Base-by-base conservation (phyloP, 2,113 vertebrate species). In the Silurus glanis region DNA sequence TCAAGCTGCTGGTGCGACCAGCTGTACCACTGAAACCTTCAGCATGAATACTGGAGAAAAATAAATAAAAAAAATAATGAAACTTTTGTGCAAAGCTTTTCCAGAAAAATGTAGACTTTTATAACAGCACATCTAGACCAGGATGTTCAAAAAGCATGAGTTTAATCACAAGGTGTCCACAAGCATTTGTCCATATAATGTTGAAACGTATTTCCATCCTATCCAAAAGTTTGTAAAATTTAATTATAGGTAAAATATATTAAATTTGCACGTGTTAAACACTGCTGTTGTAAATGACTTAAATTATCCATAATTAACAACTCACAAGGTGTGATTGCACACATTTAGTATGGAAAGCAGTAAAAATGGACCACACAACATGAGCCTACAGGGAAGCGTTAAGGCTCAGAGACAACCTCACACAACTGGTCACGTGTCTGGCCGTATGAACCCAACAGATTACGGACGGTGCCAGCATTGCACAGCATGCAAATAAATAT, bases 1-100 rank as follows among this genome's bases (percentile, higher is more conserved):
- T 92, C 12, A 96, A 92, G 91, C 95, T 96, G 90, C 93, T 94
- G 37, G 91, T 95, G 28, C 94, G 92, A 10, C 96, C 92, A 0
- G 95, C 95, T 2, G 91, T 95, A 58, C 95, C 94, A 5, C 93
- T 91, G 88, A 94, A 95, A 69, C 93, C 92, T 49, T 90, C 87
- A 0, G 67, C 49, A 3, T 94, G 92, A 23, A 96, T 91, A 84
- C 96, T 95, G 86, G 84, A 51, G 14, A 28, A 37, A 56, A 56
- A 53, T 9, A 82, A 28, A 47, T 4, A 47, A 6, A 76, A 37
- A 59, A 66, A 28, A 9, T 66, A 58, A 78, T 62, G 8, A 64
- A 76, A 23, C 19, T 79, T 55, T 49, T 10, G 8, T 58, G 8
- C n/a, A 25, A 78, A 78, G 17, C 3, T 19, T 56, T 28, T 1